Evolutionary conservation across 2,113 vertebrate genomes (phyloP), one percentile per base, ranked within the genome.

Genomic region (Hippocampus guttulatus): DNA sequence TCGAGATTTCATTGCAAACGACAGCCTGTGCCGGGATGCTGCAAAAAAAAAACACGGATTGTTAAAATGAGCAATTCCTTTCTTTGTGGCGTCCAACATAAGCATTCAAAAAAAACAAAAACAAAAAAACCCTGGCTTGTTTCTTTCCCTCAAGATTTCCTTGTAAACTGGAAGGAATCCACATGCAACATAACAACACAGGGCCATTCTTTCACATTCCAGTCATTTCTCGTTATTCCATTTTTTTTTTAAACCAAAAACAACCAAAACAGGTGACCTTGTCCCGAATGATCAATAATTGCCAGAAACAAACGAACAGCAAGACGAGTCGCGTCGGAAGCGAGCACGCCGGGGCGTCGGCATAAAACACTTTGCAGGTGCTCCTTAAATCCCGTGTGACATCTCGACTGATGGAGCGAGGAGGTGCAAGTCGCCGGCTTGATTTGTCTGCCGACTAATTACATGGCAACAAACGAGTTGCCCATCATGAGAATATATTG

Each of bases 401-500:
- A 70, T 38, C 68, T 69, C 55, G 40, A 62, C 72, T 68, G 71
- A 70, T 71, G 74, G 68, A 68, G 81, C 9, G 64, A 54, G 64
- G 72, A 76, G 79, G 84, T 79, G 79, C 75, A 76, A 27, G 84
- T 75, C 60, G 25, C 62, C 77, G 54, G 77, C 84, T 88, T 85
- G 85, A 85, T 82, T 87, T 83, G 79, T 85, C 88, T 81, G 82
- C 69, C 66, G 85, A 77, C 87, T 91, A 91, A 93, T 92, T 91
- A 90, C 85, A 85, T 81, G 81, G 82, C 87, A 90, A 89, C 91
- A 91, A 91, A 91, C 88, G 88, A 88, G 88, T 89, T 90, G 92
- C 88, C 92, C 92, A 90, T 93, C 90, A 89, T 49, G 74, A 82
- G 86, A 84, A 90, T 85, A 86, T 85, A 93, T 93, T 92, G 91